Conservation (phyloP, 2,888 invertebrate species). For the Chrysodeixis includens region DNA sequence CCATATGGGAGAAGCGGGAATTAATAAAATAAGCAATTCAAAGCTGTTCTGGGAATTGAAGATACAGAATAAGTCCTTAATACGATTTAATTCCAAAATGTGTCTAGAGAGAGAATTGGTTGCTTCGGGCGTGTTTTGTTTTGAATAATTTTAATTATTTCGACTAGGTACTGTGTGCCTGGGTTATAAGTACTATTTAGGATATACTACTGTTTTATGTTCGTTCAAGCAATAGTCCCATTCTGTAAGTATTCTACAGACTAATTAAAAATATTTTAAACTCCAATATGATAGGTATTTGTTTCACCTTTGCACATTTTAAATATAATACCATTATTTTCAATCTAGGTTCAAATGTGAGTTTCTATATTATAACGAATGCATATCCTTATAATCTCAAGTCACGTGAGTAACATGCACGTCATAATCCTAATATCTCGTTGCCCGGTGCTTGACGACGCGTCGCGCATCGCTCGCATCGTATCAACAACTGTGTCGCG, state of each 20-base stretch:
- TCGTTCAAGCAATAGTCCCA: too few species aligned
- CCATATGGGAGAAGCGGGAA: background rate
- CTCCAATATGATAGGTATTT: too few species aligned
- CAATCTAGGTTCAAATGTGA: too few species aligned
- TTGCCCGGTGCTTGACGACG: background rate
- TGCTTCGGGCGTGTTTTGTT: background rate
- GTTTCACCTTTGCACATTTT: too few species aligned
- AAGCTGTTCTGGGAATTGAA: slow-evolving; percentile 8
- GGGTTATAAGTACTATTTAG: too few species aligned
- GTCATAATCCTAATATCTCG: background rate
- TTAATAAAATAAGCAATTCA: slow-evolving; percentile 24
- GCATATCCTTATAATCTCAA: background rate
- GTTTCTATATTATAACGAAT: background rate
- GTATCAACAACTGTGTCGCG: background rate
- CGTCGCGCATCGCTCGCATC: background rate
- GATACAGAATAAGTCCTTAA: background rate
- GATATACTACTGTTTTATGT: too few species aligned
- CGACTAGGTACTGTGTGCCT: background rate
- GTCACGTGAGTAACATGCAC: background rate
- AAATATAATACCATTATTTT: too few species aligned
- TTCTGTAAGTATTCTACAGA: too few species aligned
- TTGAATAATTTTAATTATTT: background rate
- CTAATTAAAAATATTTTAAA: too few species aligned
- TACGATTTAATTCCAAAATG: background rate
- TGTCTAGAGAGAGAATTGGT: background rate